phyloP scores from a whole-genome alignment of 30 jellyfish, hydroid and myxozoan genomes.

The Phacellophora camtschatica region DNA sequence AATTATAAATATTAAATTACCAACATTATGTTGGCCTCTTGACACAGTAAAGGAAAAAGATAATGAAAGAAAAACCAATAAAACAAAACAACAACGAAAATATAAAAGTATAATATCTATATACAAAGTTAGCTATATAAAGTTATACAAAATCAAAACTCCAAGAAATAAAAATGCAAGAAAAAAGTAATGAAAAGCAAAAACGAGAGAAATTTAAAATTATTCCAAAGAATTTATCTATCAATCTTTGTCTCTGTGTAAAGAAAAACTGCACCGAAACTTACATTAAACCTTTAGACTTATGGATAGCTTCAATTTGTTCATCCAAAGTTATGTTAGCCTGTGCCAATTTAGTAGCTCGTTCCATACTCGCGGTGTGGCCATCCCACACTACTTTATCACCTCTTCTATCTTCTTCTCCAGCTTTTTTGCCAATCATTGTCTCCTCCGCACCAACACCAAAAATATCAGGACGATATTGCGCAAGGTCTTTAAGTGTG shows the following conservation, averaged over 20 bases:
- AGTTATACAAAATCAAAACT: no score
- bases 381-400: conserved; percentile 94
- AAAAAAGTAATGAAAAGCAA: not conserved
- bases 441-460: conserved; percentile 99
- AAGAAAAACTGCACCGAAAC: not conserved
- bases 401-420: conserved; percentile 83
- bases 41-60: no score
- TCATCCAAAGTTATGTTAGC: conserved; percentile 90
- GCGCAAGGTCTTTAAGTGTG: conserved; percentile 93
- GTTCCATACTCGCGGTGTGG: conserved; percentile 97
- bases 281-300: conserved; percentile 90
- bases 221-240: no score
- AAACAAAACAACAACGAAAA: no score
- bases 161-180: no score
- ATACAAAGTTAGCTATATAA: no score
- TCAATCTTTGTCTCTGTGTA: no score
- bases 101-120: no score
- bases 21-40: no score
- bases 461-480: conserved; percentile 97
- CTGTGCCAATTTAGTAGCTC: conserved; percentile 94
- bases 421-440: conserved; percentile 89
- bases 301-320: conserved; percentile 95
- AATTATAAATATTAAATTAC: no score
- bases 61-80: no score
- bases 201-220: no score